These are phyloP conservation scores for Onchidella celtica DNA, from an alignment of 2,888 invertebrate genomes.

Conservation along the genomic window DNA sequence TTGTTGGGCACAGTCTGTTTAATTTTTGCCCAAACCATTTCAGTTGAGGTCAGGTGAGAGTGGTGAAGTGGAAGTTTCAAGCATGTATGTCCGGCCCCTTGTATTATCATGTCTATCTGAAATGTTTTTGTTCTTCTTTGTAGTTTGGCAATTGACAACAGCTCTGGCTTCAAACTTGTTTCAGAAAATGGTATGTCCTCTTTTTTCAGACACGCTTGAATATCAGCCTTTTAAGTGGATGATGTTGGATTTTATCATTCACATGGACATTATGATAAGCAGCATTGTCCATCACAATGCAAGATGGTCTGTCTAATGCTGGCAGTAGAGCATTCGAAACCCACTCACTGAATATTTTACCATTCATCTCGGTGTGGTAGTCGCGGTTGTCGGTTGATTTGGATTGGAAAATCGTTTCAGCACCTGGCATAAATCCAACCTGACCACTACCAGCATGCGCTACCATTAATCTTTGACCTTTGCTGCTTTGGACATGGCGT, in stretches of 20 bases:
- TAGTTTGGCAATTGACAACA: neutral
- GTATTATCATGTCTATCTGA: neutral
- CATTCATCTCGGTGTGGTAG: neutral
- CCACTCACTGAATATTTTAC: neutral
- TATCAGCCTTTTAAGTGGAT: neutral
- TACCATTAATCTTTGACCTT: too few relatives aligned
- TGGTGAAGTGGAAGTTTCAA: neutral
- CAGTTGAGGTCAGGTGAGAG: neutral
- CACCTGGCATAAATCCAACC: too few relatives aligned
- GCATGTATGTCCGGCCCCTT: neutral
- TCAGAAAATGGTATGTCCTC: neutral
- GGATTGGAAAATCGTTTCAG: neutral
- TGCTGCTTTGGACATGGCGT: too few relatives aligned
- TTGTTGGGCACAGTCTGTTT: neutral
- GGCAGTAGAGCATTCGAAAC: neutral
- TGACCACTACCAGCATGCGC: too few relatives aligned
- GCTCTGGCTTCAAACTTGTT: too few relatives aligned
- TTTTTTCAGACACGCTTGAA: neutral
- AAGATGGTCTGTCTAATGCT: neutral
- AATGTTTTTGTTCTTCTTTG: neutral
- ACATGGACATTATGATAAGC: neutral
- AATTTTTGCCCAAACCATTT: neutral
- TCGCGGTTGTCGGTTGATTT: neutral
- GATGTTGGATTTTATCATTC: neutral
- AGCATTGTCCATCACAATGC: neutral